Base-by-base conservation (phyloP, 2,888 invertebrate species). In the Biston betularia region DNA sequence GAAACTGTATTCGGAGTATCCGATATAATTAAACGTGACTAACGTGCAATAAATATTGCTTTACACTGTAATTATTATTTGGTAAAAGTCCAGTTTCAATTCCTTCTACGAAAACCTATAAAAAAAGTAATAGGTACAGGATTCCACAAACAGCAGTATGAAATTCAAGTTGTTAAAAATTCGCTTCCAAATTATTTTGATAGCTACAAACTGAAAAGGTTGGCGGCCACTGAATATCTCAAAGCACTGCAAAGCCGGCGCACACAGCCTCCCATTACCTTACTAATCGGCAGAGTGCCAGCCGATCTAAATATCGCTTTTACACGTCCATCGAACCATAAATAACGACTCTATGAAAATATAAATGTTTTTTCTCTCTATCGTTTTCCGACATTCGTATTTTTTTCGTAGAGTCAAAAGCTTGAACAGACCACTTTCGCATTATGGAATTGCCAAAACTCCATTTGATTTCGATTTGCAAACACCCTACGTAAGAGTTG, bases 381-480 rank as follows among this genome's bases (percentile, higher is more conserved):
- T 90, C 92, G 91, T 89, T 93, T 92, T 87, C 89, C 88, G 88
- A 90, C 87, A 88, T 89, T 89, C 86, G 89, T 88, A 87, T 90
- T 89, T 90, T 91, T 93, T 93, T 93, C 90, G 92, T 92, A 92
- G 92, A 93, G 91, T 93, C 93, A 93, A 93, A 93, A 93, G 93
- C 93, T 92, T 89, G 92, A 93, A 93, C 93, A 93, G 93, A 92
- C 93, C 93, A 92, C 93, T 93, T 93, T 92, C 90, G 90, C 92
- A 93, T 93, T 93, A 93, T 93, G 93, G 93, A 92, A 93, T 93
- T 93, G 93, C 93, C 92, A 92, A 92, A 93, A 93, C 91, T 93
- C 92, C 89, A 89, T 88, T 89, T 85, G 82, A 70, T 72, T 79
- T 79, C 73, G 70, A 75, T 75, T 72, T 78, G 70, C 71, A 79